Evolutionary conservation across 53 echinoderm and acorn worm genomes (phyloP).

Genomic region (Paracentrotus lividus): DNA sequence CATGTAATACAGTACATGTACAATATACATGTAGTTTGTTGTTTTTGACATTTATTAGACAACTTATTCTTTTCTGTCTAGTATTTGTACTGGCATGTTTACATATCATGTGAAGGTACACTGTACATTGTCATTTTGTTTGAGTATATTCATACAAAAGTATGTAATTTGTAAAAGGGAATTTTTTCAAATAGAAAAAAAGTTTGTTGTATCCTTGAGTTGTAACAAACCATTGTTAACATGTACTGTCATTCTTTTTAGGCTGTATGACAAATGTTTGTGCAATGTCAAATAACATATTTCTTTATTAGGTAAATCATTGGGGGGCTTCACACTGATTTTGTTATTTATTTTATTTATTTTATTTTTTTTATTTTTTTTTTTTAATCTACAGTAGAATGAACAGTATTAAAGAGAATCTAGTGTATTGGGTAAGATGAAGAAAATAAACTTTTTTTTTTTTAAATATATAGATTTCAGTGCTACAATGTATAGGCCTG

Average conservation of each 20-base stretch:
- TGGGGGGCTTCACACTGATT: background rate
- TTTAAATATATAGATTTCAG: background rate
- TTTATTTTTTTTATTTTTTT: too few relatives aligned
- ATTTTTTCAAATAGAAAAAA: background rate
- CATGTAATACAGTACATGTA: too few relatives aligned
- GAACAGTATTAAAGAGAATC: background rate
- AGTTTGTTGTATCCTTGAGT: background rate
- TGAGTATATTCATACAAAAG: background rate
- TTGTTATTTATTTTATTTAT: too few relatives aligned
- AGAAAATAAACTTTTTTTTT: background rate
- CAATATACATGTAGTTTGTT: too few relatives aligned
- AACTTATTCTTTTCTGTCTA: too few relatives aligned
- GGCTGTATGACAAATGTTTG: background rate
- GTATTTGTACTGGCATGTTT: too few relatives aligned
- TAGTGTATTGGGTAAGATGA: background rate
- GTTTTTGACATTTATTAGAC: too few relatives aligned
- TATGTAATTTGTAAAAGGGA: background rate
- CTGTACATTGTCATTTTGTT: background rate
- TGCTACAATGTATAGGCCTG: background rate
- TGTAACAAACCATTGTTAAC: background rate
- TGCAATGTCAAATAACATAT: background rate
- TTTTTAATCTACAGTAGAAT: too few relatives aligned
- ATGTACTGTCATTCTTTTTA: too few relatives aligned
- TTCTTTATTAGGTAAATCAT: background rate
- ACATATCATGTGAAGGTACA: too few relatives aligned